Evolutionary conservation across 2,797 vertebrate genomes (phyloP).

Genomic region (Crocidura indochinensis): DNA sequence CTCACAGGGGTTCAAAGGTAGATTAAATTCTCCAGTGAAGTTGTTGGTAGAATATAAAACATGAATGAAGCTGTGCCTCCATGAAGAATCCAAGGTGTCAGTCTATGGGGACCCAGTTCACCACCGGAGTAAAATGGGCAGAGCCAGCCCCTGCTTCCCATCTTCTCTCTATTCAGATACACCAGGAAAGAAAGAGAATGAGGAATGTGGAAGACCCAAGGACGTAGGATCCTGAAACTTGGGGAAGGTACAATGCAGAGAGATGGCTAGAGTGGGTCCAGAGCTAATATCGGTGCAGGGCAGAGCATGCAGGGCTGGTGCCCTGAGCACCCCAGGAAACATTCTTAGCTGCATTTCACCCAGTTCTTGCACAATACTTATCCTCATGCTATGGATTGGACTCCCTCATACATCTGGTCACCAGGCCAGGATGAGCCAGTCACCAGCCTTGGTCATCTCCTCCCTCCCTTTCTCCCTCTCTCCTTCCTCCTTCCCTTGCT

Average conservation of each 20-base stretch:
- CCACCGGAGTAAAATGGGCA: not conserved
- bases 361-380: not conserved
- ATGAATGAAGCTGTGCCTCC: constrained; percentile 75
- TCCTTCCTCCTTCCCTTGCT: too few relatives aligned
- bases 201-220: constrained; percentile 92
- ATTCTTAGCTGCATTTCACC: rapidly evolving
- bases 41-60: constrained; percentile 73
- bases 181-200: constrained; percentile 92
- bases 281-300: not conserved
- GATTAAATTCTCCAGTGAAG: constrained; percentile 72
- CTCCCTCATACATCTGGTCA: too few relatives aligned
- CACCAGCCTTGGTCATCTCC: too few relatives aligned
- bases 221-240: constrained; percentile 90
- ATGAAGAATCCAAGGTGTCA: not conserved
- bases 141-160: not conserved
- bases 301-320: not conserved
- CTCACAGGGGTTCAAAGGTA: constrained; percentile 78
- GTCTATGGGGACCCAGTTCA: not conserved
- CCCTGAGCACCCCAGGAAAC: rapidly evolving
- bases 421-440: too few relatives aligned
- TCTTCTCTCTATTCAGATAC: constrained; percentile 84
- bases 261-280: constrained; percentile 61
- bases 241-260: constrained; percentile 82
- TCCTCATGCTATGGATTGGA: too few relatives aligned
- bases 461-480: too few relatives aligned